Conservation (phyloP, 1,140 invertebrate genomes). For the Camponotus vicinus region DNA sequence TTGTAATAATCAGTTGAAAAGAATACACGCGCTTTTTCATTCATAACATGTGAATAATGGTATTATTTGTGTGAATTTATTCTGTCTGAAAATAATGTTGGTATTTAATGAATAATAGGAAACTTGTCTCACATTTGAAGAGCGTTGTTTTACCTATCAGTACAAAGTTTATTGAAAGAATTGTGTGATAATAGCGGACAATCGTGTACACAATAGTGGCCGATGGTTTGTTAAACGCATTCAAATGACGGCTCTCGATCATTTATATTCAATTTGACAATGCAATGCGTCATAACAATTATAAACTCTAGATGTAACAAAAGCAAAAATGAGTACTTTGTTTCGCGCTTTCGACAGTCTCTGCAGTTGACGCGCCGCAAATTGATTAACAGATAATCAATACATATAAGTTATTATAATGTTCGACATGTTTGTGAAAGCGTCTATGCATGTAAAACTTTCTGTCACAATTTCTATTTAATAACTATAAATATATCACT, state of each 20-base stretch:
- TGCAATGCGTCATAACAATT: conserved; percentile 38
- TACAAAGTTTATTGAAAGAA: conserved; percentile 19
- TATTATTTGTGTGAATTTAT: conserved; percentile 18
- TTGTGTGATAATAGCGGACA: background rate
- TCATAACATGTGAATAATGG: background rate
- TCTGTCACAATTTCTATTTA: background rate
- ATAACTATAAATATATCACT: background rate
- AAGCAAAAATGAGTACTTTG: conserved; percentile 47
- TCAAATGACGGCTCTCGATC: conserved; percentile 33
- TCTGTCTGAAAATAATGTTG: background rate
- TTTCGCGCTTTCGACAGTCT: background rate
- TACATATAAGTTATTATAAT: background rate
- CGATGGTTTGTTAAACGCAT: conserved; percentile 22
- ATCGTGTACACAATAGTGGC: conserved; percentile 16
- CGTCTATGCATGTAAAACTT: background rate
- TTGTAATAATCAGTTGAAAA: background rate
- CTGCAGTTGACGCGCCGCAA: conserved; percentile 15
- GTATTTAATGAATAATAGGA: conserved; percentile 22
- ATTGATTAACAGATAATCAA: conserved; percentile 45
- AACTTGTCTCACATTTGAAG: background rate
- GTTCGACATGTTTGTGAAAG: background rate
- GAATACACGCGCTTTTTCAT: background rate
- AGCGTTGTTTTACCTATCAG: conserved; percentile 12
- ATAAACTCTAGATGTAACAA: conserved; percentile 25
- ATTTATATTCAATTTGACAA: conserved; percentile 29